Base-by-base conservation (phyloP, 2,888 invertebrate genomes). In the Scelioninae gen. 2 region DNA sequence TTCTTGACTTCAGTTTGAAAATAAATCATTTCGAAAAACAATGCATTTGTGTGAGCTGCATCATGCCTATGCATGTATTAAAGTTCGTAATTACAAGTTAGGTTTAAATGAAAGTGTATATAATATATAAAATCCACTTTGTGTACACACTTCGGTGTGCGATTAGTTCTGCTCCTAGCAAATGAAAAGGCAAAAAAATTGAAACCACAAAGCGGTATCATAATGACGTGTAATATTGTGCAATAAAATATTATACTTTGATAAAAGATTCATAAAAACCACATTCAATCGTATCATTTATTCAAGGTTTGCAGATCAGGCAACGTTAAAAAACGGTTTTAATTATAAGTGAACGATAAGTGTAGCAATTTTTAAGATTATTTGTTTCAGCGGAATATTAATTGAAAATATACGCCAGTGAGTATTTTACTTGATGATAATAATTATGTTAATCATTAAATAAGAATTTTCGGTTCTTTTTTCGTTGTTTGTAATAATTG, bases 131-230 rank as follows among this genome's bases (percentile, higher is more conserved):
- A 43, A 35, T 45, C 6, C 11, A 25, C 53, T 53, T 64, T 33
- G 19, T 52, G 41, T 18, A 41, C 28, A 43, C 53, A 25, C 37
- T 50, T 25, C 19, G 18, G 1, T 28, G 35, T 53, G 37, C 9
- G 28, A 53, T 53, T 64, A 55, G 64, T 18, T 64, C 37, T 46
- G 33, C 53, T 13, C 9, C 28, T 31, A 33, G 43, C 18, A 31
- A 5, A 48, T 3, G 9, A 31, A 25, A 25, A 25, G 6, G 6
- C 3, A 25, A 43, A 67, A 67, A 58, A 58, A 41, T 37, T 5
- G 13, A 33, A 58, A 67, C 67, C 58, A 52, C 67, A 67, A 43
- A 67, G 35, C 10, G 39, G 67, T 67, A 67, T 50, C 67, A 43
- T 41, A 46, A 58, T 43, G 57, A 58, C 58, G 33, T 28, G 37